phyloP scores from a whole-genome alignment of 2,797 vertebrate species.

The Rhynchotus rufescens region DNA sequence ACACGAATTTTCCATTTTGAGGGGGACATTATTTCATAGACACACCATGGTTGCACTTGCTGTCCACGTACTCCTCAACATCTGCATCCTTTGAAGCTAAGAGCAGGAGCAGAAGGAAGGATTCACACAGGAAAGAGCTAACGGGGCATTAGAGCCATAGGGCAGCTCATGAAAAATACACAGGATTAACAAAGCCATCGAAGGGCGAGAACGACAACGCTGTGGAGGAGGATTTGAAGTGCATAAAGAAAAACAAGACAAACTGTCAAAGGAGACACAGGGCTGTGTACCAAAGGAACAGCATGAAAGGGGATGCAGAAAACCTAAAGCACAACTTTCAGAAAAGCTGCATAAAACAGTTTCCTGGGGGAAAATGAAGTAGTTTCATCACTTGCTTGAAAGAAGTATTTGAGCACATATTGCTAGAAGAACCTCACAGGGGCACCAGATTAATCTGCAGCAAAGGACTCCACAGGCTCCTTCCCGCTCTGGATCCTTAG shows the following conservation, averaged over 20 bases:
- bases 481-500: not conserved
- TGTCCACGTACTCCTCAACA: accelerated
- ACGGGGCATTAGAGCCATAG: not conserved
- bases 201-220: not conserved
- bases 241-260: not conserved
- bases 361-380: not conserved
- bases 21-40: not conserved
- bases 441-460: not conserved
- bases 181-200: not conserved
- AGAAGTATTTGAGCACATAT: not conserved
- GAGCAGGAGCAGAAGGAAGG: not conserved
- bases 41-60: accelerated
- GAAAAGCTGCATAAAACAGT: not conserved
- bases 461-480: not conserved
- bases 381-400: not conserved
- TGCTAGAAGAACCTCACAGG: not conserved
- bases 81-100: not conserved
- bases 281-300: not conserved
- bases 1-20: not conserved
- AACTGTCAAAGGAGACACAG: not conserved
- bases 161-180: not conserved
- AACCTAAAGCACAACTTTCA: not conserved
- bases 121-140: not conserved
- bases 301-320: not conserved
- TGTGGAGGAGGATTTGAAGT: not conserved